These are phyloP conservation scores for Agapornis roseicollis DNA, from an alignment of 2,113 vertebrate species.

Conservation along the genomic window DNA sequence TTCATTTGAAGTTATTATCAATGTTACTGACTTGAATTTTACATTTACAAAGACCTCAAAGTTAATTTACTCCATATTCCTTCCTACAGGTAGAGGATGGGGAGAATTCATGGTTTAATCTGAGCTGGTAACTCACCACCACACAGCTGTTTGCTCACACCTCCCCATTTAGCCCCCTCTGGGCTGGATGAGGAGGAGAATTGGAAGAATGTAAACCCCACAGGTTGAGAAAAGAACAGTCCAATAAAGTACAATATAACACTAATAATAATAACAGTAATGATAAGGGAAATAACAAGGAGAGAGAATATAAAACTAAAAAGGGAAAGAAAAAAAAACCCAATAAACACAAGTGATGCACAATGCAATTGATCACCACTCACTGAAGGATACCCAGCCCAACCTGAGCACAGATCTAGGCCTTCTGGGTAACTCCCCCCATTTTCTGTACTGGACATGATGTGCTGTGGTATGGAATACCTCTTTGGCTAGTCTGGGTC, in stretches of 20 bases:
- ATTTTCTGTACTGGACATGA: not conserved
- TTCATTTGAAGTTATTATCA: not conserved
- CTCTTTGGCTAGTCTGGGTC: not conserved
- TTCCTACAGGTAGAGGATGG: not conserved
- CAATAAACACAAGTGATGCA: not conserved
- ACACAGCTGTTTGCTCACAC: not conserved
- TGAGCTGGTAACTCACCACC: not conserved
- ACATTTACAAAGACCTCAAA: not conserved
- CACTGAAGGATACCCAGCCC: not conserved
- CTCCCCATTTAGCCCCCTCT: not conserved
- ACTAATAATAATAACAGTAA: not conserved
- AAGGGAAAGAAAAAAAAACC: not conserved
- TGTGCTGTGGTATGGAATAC: not conserved
- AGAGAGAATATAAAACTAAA: not conserved
- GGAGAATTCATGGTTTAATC: not conserved
- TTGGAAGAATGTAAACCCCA: not conserved
- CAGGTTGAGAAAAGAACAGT: not conserved
- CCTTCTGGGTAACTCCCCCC: not conserved
- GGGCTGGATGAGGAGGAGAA: not conserved
- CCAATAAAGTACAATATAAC: not conserved
- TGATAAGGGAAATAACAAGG: not conserved
- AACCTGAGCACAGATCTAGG: not conserved
- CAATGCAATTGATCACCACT: not conserved
- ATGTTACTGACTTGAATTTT: not conserved
- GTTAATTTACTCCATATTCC: not conserved